Percentiles rank a stretch among this genome's conserved stretches.
These are phyloP conservation scores for Minunthozetes semirufus DNA, from an alignment of 2,888 invertebrate genomes.

Conservation along the genomic window DNA sequence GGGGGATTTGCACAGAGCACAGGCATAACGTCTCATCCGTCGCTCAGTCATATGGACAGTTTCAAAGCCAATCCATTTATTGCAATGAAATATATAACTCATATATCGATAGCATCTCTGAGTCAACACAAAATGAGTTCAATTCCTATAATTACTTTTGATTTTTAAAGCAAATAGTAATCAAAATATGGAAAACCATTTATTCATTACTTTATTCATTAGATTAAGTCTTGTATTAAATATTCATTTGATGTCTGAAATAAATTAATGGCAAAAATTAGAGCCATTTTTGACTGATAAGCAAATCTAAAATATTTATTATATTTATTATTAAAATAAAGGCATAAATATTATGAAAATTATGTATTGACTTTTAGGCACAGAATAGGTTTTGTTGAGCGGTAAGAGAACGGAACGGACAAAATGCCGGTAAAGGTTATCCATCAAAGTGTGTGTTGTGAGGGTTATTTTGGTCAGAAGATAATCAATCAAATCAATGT, in stretches of 20 bases:
- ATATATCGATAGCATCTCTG: not conserved
- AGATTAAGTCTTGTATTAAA: too few species aligned
- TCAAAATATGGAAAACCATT: not conserved
- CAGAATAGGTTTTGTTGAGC: too few species aligned
- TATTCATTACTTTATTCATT: not conserved
- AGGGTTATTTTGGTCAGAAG: conserved; percentile 4
- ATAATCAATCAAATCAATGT: conserved; percentile 10
- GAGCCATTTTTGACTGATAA: too few species aligned
- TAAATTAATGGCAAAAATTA: too few species aligned
- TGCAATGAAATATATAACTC: not conserved
- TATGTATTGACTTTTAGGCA: too few species aligned
- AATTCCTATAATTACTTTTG: not conserved
- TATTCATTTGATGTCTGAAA: too few species aligned
- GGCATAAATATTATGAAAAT: not conserved
- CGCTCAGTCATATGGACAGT: not conserved
- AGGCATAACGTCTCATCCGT: not conserved
- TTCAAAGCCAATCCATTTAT: conserved; percentile 1
- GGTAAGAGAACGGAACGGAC: not conserved
- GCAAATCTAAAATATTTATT: not conserved
- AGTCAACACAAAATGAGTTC: not conserved
- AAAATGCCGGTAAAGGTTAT: not conserved
- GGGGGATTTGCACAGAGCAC: not conserved
- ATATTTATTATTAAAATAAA: not conserved
- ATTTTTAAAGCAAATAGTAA: not conserved
- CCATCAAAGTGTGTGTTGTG: not conserved